Percentiles rank a stretch among this genome's conserved stretches.
Evolutionary conservation across 2,113 vertebrate species (phyloP).

Genomic region (Struthio camelus): DNA sequence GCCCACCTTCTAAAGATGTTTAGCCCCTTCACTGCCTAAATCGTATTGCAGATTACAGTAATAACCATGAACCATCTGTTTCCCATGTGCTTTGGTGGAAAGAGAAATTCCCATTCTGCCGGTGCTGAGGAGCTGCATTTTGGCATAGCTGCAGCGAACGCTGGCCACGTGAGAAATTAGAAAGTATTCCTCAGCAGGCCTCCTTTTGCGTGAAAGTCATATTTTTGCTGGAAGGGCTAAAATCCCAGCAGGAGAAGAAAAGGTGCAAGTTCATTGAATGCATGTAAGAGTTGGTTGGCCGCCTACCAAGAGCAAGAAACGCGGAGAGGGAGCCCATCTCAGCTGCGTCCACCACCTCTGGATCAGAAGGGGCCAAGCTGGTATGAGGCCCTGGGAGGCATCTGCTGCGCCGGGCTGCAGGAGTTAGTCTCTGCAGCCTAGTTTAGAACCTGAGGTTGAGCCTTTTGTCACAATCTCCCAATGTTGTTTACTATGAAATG

Average conservation of each 20-base stretch:
- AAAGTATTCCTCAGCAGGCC: background rate
- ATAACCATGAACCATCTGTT: background rate
- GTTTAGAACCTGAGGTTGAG: background rate
- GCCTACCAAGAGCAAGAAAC: background rate
- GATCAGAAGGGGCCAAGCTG: accelerated
- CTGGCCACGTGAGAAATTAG: background rate
- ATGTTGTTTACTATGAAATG: background rate
- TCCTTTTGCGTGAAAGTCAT: background rate
- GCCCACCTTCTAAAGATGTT: background rate
- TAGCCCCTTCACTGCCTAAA: background rate
- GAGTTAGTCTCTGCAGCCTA: background rate
- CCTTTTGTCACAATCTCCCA: accelerated
- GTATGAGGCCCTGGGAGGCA: accelerated
- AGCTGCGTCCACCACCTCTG: background rate
- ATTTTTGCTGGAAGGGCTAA: background rate
- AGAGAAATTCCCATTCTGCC: background rate
- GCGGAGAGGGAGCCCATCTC: accelerated
- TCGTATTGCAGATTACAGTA: background rate
- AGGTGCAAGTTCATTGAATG: background rate
- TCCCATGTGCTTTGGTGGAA: background rate
- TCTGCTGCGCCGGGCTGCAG: background rate
- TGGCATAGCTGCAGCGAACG: background rate
- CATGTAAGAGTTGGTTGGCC: background rate
- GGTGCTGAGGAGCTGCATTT: accelerated
- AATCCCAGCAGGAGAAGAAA: background rate